phyloP scores from a whole-genome alignment of 92 coral and sea anemone genomes.

The Phenganax marumi region DNA sequence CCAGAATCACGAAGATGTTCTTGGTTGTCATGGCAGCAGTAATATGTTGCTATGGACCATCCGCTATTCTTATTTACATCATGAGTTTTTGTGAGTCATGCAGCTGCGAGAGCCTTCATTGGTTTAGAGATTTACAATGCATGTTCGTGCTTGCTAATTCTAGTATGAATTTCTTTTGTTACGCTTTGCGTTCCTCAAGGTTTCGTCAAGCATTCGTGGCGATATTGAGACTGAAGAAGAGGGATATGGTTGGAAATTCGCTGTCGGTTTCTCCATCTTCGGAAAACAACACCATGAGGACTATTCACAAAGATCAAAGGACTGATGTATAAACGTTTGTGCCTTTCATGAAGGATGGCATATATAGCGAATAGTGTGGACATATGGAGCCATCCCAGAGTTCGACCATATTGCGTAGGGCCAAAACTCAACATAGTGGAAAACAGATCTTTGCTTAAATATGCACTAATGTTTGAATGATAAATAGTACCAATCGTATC shows the following conservation, averaged over 20 bases:
- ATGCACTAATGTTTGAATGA: neutral
- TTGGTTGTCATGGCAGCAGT: slow-evolving; percentile 36
- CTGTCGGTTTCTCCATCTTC: neutral
- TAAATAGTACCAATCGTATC: no score
- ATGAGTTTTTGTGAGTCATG: slow-evolving; percentile 26
- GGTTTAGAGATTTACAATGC: slow-evolving; percentile 27
- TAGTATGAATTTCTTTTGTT: slow-evolving; percentile 21
- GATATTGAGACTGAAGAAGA: neutral
- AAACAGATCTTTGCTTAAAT: neutral
- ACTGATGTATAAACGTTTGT: neutral
- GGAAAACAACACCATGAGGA: neutral
- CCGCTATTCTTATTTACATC: slow-evolving; percentile 1
- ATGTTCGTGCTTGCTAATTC: slow-evolving; percentile 9
- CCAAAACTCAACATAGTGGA: no score
- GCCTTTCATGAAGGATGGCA: neutral
- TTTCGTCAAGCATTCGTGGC: slow-evolving; percentile 2
- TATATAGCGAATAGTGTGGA: neutral
- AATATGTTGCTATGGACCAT: slow-evolving; percentile 24
- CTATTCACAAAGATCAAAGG: neutral
- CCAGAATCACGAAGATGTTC: slow-evolving; percentile 22
- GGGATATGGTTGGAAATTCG: neutral
- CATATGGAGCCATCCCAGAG: no score
- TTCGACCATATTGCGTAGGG: no score
- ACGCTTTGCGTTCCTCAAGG: slow-evolving; percentile 8
- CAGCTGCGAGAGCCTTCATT: slow-evolving; percentile 10